Base-by-base conservation (phyloP, 2,113 vertebrate genomes). In the Pedionomus torquatus region DNA sequence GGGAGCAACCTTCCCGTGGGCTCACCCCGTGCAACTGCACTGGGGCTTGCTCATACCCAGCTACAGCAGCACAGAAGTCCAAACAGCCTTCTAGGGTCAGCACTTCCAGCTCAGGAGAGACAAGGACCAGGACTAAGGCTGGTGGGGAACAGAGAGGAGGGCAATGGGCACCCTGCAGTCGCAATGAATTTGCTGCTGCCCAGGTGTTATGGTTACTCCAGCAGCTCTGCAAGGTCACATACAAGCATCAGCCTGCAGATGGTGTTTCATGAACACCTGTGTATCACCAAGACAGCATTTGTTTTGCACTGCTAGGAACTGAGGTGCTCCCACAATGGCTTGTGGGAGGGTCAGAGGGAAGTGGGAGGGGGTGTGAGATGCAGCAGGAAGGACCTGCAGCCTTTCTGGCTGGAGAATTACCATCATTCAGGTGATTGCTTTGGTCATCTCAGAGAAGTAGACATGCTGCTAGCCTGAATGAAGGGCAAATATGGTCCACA, bases 21-120 rank as follows among this genome's bases (percentile, higher is more conserved):
- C 46, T 80, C 49, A 11, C 4, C 41, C 63, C 4, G 0, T 51
- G 55, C 63, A 12, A 33, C 76, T 60, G 16, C 3, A 0, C 26
- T 60, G 63, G 51, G 39, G 19, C 19, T 92, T 77, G 44, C 26
- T 77, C 31, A 26, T 1, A 1, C 51, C 31, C 31, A 60, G 31
- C 44, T 54, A 37, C 25, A 35, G 39, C 31, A 60, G 23, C 19
- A 15, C 12, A 25, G 46, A 31, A 57, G 28, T 51, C 37, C 54
- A 33, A 65, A 64, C 23, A 49, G 44, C 8, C 33, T 2, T 17
- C 65, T 3, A 57, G 20, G 19, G 11, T 46, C 55, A 78, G 41
- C 57, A 11, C 31, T 61, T 61, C 51, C 52, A 86, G 51, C 57
- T 52, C 70, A 68, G 60, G 7, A 71, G 55, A 51, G 17, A 24